These are phyloP conservation scores for Melieria crassipennis DNA, from an alignment of 2,888 invertebrate genomes.

Conservation along the genomic window DNA sequence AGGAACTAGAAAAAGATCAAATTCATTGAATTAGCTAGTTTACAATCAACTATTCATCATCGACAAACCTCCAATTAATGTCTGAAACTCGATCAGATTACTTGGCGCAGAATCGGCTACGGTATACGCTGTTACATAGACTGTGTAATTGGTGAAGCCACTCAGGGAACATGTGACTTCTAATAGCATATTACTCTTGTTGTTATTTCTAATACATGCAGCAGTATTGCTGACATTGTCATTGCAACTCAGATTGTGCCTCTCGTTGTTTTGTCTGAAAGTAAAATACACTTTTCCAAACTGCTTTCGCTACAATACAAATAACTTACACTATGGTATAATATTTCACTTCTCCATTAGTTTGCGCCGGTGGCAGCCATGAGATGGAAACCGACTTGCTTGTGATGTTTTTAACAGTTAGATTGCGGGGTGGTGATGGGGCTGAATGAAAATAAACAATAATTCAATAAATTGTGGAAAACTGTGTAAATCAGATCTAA, in stretches of 20 bases:
- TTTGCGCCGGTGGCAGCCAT: conserved; percentile 72
- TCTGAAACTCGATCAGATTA: conserved; percentile 68
- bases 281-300: too few relatives aligned
- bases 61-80: conserved; percentile 71
- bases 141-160: conserved; percentile 75
- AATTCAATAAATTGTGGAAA: too few relatives aligned
- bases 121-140: conserved; percentile 79
- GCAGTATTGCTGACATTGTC: conserved; percentile 17
- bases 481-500: too few relatives aligned
- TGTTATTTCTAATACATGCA: not conserved
- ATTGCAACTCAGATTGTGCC: conserved; percentile 39
- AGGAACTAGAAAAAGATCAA: conserved; percentile 44
- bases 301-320: not conserved
- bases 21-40: not conserved
- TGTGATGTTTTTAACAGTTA: conserved; percentile 68
- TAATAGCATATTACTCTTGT: conserved; percentile 42
- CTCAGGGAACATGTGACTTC: conserved; percentile 61
- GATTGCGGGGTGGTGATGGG: conserved; percentile 67
- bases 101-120: conserved; percentile 72
- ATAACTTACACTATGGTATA: conserved; percentile 71
- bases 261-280: conserved; percentile 42
- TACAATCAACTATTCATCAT: not conserved
- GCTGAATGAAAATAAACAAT: conserved; percentile 58
- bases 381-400: conserved; percentile 72
- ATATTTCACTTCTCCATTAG: conserved; percentile 77